Evolutionary conservation across 2,888 invertebrate genomes (phyloP).

Genomic region (Germaria angustata): DNA sequence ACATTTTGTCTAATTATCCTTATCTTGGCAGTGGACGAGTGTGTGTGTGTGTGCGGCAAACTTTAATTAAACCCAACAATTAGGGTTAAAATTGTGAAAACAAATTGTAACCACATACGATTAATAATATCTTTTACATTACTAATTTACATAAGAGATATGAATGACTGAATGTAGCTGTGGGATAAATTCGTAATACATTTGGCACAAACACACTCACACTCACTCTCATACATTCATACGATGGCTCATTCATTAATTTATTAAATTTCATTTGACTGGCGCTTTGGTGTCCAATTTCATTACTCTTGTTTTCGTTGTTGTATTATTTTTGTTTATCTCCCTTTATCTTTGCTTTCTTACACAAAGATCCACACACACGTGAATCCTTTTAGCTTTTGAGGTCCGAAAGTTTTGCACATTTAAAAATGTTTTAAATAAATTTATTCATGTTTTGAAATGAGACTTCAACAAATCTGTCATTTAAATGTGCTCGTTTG

Average conservation of each 20-base stretch:
- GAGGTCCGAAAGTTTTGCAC: conserved; percentile 39
- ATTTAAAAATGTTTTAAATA: conserved; percentile 56
- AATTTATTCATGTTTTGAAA: conserved; percentile 73
- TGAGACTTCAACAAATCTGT: conserved; percentile 77
- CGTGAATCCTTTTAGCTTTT: conserved; percentile 50
- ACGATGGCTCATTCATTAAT: conserved; percentile 72
- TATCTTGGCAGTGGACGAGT: conserved; percentile 10
- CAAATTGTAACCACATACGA: conserved; percentile 43
- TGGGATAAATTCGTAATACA: conserved; percentile 38
- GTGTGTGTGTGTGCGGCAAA: background rate
- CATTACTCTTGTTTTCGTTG: conserved; percentile 57
- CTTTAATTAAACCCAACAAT: conserved; percentile 70
- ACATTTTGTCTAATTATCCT: conserved; percentile 43
- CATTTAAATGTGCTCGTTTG: conserved; percentile 77
- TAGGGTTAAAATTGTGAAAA: conserved; percentile 76
- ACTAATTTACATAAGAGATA: conserved; percentile 62
- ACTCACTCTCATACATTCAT: conserved; percentile 1
- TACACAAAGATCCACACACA: background rate
- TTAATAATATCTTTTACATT: conserved; percentile 58
- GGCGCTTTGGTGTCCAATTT: conserved; percentile 67
- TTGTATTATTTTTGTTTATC: conserved; percentile 16
- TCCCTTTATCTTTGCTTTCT: background rate
- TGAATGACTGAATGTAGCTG: conserved; percentile 22
- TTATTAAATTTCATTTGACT: conserved; percentile 71
- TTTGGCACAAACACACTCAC: conserved; percentile 11